These are phyloP conservation scores for Hydrophis major DNA, from an alignment of 2,797 vertebrate genomes.

Conservation along the genomic window DNA sequence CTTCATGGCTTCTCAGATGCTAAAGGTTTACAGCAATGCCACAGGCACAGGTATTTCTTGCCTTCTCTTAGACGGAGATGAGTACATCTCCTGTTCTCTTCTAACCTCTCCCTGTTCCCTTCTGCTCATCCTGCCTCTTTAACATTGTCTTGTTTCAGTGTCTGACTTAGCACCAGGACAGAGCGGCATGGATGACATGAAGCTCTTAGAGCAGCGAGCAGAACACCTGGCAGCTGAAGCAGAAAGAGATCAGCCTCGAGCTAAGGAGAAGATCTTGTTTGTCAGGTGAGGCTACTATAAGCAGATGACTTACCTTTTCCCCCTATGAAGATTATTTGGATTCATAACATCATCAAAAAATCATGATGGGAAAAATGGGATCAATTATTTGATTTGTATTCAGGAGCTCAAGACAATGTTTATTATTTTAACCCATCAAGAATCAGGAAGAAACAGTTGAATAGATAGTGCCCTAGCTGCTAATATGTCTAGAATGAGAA, in stretches of 20 bases:
- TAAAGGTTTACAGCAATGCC: constrained; percentile 85
- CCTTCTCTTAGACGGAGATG: background rate
- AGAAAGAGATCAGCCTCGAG: constrained; percentile 82
- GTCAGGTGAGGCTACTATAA: constrained; percentile 75
- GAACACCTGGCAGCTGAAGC: constrained; percentile 87
- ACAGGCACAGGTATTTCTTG: constrained; percentile 79
- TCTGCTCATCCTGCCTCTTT: background rate
- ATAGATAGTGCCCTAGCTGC: background rate
- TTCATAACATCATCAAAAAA: background rate
- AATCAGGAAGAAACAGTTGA: background rate
- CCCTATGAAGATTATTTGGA: background rate
- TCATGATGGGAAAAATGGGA: background rate
- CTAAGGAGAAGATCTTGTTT: constrained; percentile 91
- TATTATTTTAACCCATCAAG: background rate
- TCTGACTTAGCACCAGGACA: constrained; percentile 88
- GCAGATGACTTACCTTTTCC: background rate
- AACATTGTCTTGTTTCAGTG: constrained; percentile 66
- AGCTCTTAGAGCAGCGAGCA: constrained; percentile 88
- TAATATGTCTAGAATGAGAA: background rate
- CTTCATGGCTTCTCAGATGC: constrained; percentile 95
- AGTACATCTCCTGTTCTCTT: background rate
- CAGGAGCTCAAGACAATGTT: background rate
- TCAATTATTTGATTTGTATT: background rate
- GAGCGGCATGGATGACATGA: constrained; percentile 90
- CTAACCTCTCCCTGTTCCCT: background rate